phyloP scores from a whole-genome alignment of 2,113 vertebrate species.

The Pedetes capensis region DNA sequence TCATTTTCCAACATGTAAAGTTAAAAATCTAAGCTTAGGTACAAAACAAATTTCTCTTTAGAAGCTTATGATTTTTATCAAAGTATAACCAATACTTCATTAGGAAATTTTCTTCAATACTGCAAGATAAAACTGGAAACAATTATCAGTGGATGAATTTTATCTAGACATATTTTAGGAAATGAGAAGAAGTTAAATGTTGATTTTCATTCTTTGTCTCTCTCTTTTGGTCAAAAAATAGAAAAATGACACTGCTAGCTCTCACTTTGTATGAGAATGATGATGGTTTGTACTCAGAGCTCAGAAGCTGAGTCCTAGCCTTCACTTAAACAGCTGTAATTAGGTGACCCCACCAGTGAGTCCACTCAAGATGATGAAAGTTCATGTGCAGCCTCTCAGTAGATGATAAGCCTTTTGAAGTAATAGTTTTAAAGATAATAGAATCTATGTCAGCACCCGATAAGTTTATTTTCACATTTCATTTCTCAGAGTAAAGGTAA shows the following conservation, averaged over 20 bases:
- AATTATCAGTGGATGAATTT: conserved; percentile 3
- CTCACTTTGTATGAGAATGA: not conserved
- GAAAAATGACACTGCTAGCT: not conserved
- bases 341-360: not conserved
- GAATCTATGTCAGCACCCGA: not conserved
- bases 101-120: not conserved
- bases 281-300: not conserved
- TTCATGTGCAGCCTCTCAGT: not conserved
- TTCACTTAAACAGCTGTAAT: not conserved
- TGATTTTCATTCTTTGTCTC: conserved; percentile 9
- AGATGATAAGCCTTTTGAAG: not conserved
- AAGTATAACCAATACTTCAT: not conserved
- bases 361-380: not conserved
- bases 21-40: not conserved
- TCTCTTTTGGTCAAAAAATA: conserved; percentile 36
- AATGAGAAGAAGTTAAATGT: not conserved
- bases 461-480: not conserved
- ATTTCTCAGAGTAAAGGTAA: not conserved
- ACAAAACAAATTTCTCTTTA: not conserved
- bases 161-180: not conserved
- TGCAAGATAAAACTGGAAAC: not conserved
- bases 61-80: not conserved
- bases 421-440: not conserved
- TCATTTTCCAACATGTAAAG: not conserved
- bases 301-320: not conserved